phyloP scores from a whole-genome alignment of 1,140 invertebrate genomes.

The Diorhabda elongata region DNA sequence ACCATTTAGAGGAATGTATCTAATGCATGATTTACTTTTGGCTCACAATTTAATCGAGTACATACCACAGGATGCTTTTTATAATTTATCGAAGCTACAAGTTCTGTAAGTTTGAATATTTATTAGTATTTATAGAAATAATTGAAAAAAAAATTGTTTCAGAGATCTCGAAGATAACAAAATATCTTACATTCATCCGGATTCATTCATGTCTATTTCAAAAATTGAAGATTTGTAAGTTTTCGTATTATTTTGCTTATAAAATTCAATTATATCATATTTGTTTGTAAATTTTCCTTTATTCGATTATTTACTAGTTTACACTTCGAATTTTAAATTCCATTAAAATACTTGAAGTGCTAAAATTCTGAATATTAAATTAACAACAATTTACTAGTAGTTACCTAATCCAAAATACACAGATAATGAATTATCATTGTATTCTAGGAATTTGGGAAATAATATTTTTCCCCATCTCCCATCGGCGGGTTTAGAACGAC shows the following conservation, averaged over 20 bases:
- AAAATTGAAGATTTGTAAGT: slow-evolving; percentile 88
- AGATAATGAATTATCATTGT: too few species aligned
- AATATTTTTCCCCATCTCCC: slow-evolving; percentile 84
- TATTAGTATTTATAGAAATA: not conserved
- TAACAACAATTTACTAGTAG: too few species aligned
- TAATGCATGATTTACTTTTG: slow-evolving; percentile 80
- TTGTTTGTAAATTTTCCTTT: too few species aligned
- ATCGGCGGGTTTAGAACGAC: slow-evolving; percentile 68
- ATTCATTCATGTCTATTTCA: slow-evolving; percentile 75
- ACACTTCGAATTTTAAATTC: too few species aligned
- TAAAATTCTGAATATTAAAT: too few species aligned
- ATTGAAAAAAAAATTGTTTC: slow-evolving; percentile 38
- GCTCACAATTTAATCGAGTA: slow-evolving; percentile 74
- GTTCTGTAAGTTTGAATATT: slow-evolving; percentile 69
- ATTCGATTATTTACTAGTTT: too few species aligned
- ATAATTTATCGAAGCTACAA: slow-evolving; percentile 73
- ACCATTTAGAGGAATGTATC: slow-evolving; percentile 65
- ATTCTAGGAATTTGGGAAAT: slow-evolving; percentile 82
- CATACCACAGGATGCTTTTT: slow-evolving; percentile 75
- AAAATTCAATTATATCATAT: too few species aligned
- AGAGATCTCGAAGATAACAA: slow-evolving; percentile 86
- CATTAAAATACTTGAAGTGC: too few species aligned
- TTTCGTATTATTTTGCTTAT: not conserved
- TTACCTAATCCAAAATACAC: too few species aligned
- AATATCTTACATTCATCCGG: slow-evolving; percentile 78